Percentiles rank a stretch among this genome's conserved stretches.
Evolutionary conservation across 2,113 vertebrate genomes (phyloP).

Genomic region (Pelobates fuscus): DNA sequence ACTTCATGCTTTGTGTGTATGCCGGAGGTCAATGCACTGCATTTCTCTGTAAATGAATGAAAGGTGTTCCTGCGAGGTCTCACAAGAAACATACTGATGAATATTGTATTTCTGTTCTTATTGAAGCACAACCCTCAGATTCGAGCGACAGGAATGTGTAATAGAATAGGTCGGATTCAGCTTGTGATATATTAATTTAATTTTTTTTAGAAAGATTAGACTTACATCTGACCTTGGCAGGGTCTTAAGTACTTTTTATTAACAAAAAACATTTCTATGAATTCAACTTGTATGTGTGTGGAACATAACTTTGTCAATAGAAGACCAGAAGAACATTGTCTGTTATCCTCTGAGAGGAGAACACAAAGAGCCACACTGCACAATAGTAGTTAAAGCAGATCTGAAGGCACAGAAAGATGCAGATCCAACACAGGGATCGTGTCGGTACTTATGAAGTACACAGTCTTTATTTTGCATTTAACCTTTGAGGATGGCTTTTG

Average conservation of each 20-base stretch:
- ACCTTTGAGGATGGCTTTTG: no score
- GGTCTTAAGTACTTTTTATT: neutral
- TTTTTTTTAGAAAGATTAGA: no score
- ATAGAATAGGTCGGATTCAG: neutral
- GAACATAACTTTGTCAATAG: neutral
- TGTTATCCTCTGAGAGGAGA: neutral
- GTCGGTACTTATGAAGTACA: no score
- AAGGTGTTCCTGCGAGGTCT: no score
- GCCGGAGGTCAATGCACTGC: no score
- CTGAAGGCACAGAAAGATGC: neutral
- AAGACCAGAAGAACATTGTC: neutral
- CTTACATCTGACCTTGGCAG: conserved; percentile 7
- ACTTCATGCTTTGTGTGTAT: no score
- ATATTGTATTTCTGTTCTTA: neutral
- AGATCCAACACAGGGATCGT: no score
- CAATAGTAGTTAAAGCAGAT: neutral
- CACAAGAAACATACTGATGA: no score
- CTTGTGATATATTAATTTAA: no score
- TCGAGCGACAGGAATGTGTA: neutral
- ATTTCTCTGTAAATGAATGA: no score
- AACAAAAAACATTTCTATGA: conserved; percentile 6
- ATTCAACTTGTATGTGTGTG: neutral
- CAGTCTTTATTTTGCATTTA: no score
- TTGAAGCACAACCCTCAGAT: neutral
- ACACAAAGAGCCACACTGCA: neutral